Percentiles rank a stretch among this genome's conserved stretches.
Conservation (phyloP, 2,113 vertebrate species). For the Caranx ignobilis region DNA sequence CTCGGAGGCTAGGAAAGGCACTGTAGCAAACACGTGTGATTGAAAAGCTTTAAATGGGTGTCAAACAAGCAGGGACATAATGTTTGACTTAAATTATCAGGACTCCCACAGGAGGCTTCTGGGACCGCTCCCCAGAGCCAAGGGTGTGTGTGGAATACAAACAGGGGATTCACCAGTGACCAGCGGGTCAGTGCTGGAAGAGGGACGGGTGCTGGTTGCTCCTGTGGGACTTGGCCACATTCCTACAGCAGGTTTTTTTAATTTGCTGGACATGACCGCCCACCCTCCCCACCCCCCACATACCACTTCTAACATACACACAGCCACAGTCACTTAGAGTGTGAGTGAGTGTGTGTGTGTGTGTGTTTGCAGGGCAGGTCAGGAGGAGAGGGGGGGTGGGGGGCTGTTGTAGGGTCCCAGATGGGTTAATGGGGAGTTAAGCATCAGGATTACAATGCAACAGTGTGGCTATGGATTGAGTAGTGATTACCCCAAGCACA, state of each 20-base stretch:
- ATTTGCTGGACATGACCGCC: slow-evolving; percentile 72
- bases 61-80: slow-evolving; percentile 80
- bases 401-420: slow-evolving; percentile 88
- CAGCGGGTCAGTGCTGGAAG: slow-evolving; percentile 72
- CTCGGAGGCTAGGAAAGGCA: slow-evolving; percentile 62
- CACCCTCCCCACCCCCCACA: slow-evolving; percentile 17
- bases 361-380: slow-evolving; percentile 29
- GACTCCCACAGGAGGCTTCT: slow-evolving; percentile 72
- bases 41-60: slow-evolving; percentile 81
- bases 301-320: slow-evolving; percentile 75
- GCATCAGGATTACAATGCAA: slow-evolving; percentile 97
- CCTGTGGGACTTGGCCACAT: slow-evolving; percentile 75
- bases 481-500: slow-evolving; percentile 89
- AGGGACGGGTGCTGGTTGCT: slow-evolving; percentile 48
- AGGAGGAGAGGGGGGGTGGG: slow-evolving; percentile 15
- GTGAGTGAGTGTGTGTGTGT: slow-evolving; percentile 37
- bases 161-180: slow-evolving; percentile 79
- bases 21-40: slow-evolving; percentile 78
- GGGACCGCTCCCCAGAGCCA: slow-evolving; percentile 70
- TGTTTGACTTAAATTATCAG: slow-evolving; percentile 85
- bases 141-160: slow-evolving; percentile 78
- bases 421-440: slow-evolving; percentile 97
- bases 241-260: slow-evolving; percentile 75
- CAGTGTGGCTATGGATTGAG: slow-evolving; percentile 91
- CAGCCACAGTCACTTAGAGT: slow-evolving; percentile 56